Conservation (phyloP, 2,113 vertebrate genomes). For the Xyrauchen texanus region DNA sequence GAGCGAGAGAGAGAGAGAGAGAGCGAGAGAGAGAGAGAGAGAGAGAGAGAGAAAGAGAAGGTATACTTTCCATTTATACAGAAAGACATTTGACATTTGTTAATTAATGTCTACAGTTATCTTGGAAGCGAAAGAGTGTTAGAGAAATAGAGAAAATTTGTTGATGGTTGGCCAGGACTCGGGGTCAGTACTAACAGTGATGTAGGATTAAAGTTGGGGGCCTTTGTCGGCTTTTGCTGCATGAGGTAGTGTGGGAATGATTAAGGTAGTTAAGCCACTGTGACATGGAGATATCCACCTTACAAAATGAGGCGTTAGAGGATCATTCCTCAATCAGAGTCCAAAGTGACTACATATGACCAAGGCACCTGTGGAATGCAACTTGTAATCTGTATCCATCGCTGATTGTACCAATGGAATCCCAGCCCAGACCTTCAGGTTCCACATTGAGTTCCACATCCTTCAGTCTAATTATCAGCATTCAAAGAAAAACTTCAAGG, state of each 20-base stretch:
- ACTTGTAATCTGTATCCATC: slow-evolving; percentile 73
- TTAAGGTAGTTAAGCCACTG: slow-evolving; percentile 70
- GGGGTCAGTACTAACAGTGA: slow-evolving; percentile 54
- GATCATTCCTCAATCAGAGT: slow-evolving; percentile 73
- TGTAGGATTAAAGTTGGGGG: slow-evolving; percentile 51
- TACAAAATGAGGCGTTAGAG: slow-evolving; percentile 64
- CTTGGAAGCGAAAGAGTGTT: slow-evolving; percentile 27
- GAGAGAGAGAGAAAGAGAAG: slow-evolving; percentile 11
- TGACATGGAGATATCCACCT: slow-evolving; percentile 74
- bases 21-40: not conserved
- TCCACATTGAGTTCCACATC: not conserved
- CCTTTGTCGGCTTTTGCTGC: slow-evolving; percentile 44
- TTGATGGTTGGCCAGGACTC: slow-evolving; percentile 54
- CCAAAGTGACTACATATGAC: slow-evolving; percentile 73
- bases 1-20: slow-evolving; percentile 2
- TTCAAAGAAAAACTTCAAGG: not conserved
- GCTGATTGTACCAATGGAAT: slow-evolving; percentile 50
- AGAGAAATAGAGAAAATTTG: slow-evolving; percentile 42
- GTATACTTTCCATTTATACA: slow-evolving; percentile 12
- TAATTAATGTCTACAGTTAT: slow-evolving; percentile 39
- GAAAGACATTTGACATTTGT: not conserved
- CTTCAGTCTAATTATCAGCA: not conserved
- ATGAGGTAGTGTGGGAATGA: slow-evolving; percentile 73
- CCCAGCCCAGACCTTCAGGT: slow-evolving; percentile 53
- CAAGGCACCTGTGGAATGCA: slow-evolving; percentile 72